Conservation (phyloP, 2,888 invertebrate species). For the Mimas tiliae region DNA sequence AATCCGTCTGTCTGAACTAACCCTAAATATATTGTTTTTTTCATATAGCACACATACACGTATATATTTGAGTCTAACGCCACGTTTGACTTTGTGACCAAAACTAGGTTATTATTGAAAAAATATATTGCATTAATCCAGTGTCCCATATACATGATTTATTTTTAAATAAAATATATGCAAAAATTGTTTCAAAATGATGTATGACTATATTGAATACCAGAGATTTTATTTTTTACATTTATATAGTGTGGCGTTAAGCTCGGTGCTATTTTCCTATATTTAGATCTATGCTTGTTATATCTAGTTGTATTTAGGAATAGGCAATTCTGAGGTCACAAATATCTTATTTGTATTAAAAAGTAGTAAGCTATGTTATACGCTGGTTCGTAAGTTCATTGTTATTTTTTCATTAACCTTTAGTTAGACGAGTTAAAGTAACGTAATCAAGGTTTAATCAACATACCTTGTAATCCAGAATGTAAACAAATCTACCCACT, state of each 20-base stretch:
- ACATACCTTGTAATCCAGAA: too few relatives aligned
- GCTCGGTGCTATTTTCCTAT: constrained; percentile 34
- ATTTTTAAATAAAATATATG: too few relatives aligned
- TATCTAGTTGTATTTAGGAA: constrained; percentile 14
- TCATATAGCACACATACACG: constrained; percentile 4
- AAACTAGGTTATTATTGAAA: neutral
- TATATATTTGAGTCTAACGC: constrained; percentile 1
- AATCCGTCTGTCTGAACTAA: neutral
- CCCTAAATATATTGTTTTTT: neutral
- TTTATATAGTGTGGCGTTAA: constrained; percentile 19
- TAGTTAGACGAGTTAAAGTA: neutral
- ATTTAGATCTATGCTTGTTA: constrained; percentile 30
- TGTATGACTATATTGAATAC: neutral
- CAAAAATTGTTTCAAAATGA: too few relatives aligned
- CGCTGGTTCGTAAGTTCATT: constrained; percentile 1
- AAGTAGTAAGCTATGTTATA: neutral
- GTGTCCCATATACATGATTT: too few relatives aligned
- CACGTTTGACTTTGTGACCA: neutral
- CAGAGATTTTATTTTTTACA: neutral
- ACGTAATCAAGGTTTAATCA: neutral
- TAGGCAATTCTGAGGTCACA: constrained; percentile 4
- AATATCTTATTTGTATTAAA: neutral
- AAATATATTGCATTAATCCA: too few relatives aligned
- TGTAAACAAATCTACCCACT: too few relatives aligned
- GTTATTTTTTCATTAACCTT: neutral